These are phyloP conservation scores for Machimus rusticus DNA, from an alignment of 2,888 invertebrate genomes.

Conservation along the genomic window DNA sequence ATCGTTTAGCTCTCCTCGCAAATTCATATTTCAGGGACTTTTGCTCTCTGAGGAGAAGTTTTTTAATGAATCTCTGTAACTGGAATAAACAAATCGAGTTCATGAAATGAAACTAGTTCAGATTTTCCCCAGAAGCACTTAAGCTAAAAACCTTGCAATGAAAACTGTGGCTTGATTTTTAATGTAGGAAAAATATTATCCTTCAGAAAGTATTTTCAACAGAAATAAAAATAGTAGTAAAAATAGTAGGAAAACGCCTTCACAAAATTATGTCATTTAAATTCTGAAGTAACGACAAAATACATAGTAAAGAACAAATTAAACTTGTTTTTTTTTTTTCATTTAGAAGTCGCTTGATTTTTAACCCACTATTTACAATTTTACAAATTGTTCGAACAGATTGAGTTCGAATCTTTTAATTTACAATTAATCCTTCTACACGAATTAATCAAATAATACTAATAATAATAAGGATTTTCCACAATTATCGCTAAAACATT, in stretches of 20 bases:
- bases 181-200: not conserved
- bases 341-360: no score
- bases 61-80: constrained; percentile 9
- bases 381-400: no score
- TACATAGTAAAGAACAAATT: not conserved
- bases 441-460: no score
- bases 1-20: not conserved
- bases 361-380: no score
- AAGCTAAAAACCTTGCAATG: not conserved
- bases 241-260: not conserved
- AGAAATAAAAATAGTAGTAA: not conserved
- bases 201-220: not conserved
- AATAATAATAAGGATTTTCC: no score
- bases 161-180: not conserved
- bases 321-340: no score
- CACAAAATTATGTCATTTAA: not conserved
- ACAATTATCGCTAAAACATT: no score
- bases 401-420: no score
- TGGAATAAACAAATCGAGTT: constrained; percentile 28
- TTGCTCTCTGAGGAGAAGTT: not conserved
- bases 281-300: not conserved
- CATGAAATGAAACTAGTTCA: constrained; percentile 26
- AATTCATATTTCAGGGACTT: not conserved
- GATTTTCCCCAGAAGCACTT: constrained; percentile 6
- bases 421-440: no score